These are phyloP conservation scores for Cylloceria caligata DNA, from an alignment of 2,888 invertebrate genomes.

Conservation along the genomic window DNA sequence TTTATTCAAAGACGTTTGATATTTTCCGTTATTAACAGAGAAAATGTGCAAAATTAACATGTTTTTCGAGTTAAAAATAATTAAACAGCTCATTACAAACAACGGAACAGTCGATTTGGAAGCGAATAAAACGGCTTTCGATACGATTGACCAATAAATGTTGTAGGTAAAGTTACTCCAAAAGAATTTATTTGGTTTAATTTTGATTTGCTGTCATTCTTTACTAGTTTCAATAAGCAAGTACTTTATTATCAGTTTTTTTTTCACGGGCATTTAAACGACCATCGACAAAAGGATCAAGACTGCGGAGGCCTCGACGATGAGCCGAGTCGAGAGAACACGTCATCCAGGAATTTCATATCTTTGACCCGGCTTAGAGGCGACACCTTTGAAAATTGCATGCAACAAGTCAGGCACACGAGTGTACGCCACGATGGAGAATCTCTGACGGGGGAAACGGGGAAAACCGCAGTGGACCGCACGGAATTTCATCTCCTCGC, in stretches of 20 bases:
- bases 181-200: background rate
- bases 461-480: slow-evolving; percentile 60
- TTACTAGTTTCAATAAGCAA: background rate
- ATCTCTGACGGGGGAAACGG: slow-evolving; percentile 38
- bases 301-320: background rate
- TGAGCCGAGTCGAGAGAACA: slow-evolving; percentile 30
- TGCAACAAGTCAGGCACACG: slow-evolving; percentile 5
- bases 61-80: no score
- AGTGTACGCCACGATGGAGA: slow-evolving; percentile 2
- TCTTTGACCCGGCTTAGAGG: slow-evolving; percentile 44
- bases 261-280: background rate
- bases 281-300: background rate
- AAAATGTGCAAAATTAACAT: no score
- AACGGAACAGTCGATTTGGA: no score
- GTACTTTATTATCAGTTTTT: background rate
- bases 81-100: no score
- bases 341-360: slow-evolving; percentile 65
- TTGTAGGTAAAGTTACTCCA: no score
- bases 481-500: slow-evolving; percentile 61
- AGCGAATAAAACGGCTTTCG: background rate
- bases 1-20: background rate
- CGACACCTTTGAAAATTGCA: slow-evolving; percentile 2
- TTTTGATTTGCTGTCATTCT: background rate
- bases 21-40: no score
- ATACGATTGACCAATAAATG: background rate